These are phyloP conservation scores for Drosophila simulans DNA, from an alignment of 1,140 invertebrate species.

Conservation along the genomic window DNA sequence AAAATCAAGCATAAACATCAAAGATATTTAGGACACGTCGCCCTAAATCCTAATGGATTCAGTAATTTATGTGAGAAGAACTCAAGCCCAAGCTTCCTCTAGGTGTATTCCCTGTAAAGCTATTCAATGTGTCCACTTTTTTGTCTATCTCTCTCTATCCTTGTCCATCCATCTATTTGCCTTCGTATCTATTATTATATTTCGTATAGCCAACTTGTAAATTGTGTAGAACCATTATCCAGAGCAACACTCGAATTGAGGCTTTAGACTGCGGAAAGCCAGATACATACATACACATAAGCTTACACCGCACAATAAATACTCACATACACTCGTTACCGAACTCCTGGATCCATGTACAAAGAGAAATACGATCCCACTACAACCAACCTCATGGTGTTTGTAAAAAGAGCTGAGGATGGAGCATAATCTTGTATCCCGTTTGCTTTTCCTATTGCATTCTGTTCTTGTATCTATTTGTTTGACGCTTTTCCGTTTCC, in stretches of 20 bases:
- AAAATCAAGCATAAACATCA: neutral
- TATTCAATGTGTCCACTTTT: conserved; percentile 24
- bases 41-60: neutral
- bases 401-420: conserved; percentile 34
- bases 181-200: conserved; percentile 7
- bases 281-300: conserved; percentile 25
- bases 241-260: conserved; percentile 3
- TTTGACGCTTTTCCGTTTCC: conserved; percentile 42
- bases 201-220: conserved; percentile 43
- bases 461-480: conserved; percentile 38
- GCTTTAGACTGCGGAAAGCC: conserved; percentile 5
- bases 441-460: conserved; percentile 39
- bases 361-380: conserved; percentile 9
- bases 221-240: conserved; percentile 25
- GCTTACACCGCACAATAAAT: conserved; percentile 29
- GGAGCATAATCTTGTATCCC: conserved; percentile 22
- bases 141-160: conserved; percentile 8
- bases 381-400: conserved; percentile 23
- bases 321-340: conserved; percentile 8
- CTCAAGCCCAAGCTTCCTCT: neutral
- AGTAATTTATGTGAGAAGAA: conserved; percentile 9
- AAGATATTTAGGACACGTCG: neutral
- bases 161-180: conserved; percentile 13
- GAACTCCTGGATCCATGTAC: conserved; percentile 13
- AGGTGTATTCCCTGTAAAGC: conserved; percentile 25